Evolutionary conservation across 2,888 invertebrate genomes (phyloP), one percentile per base, ranked within the genome.

Genomic region (Graphium colonna): DNA sequence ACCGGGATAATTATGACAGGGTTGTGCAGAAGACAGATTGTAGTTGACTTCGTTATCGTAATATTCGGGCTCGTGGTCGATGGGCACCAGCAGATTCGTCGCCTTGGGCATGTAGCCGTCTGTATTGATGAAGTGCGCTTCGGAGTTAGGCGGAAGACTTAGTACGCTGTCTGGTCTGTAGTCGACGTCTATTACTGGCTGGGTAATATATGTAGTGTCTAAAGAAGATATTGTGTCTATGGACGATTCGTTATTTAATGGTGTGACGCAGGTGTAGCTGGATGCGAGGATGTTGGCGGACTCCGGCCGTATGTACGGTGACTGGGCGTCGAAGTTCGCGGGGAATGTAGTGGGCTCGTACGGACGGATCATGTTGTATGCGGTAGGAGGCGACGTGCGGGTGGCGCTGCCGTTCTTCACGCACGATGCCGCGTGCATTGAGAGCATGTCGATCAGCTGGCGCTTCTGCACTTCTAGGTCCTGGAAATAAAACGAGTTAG

Each of bases 391-490:
- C 1, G 90, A 91, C 47, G 78, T 67, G 53, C 87, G 71, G 45
- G 90, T 78, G 48, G 82, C 65, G 61, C 77, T 81, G 57, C 77
- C 77, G 64, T 85, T 84, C 63, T 92, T 92, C 55, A 93, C 87
- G 72, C 96, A 96, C 10, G 92, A 91, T 0, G 94, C 92, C 38
- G 92, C 90, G 79, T 97, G 96, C 12, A 92, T 82, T 49, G 94
- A 92, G 64, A 97, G 82, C 93, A 96, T 95, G 64, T 96, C 95
- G 67, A 94, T 91, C 55, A 97, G 88, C 71, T 94, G 92, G 60
- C 94, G 92, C 69, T 94, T 92, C 75, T 97, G 95, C 50, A 92
- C 93, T 83, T 96, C 95, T 69, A 97, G 86, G 68, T 94, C 93
- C 82, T 95, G 94, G 40, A 82, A 84, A 58, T 9, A 9, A 40